Evolutionary conservation across 2,113 vertebrate genomes (phyloP).

Genomic region (Puntigrus tetrazona): DNA sequence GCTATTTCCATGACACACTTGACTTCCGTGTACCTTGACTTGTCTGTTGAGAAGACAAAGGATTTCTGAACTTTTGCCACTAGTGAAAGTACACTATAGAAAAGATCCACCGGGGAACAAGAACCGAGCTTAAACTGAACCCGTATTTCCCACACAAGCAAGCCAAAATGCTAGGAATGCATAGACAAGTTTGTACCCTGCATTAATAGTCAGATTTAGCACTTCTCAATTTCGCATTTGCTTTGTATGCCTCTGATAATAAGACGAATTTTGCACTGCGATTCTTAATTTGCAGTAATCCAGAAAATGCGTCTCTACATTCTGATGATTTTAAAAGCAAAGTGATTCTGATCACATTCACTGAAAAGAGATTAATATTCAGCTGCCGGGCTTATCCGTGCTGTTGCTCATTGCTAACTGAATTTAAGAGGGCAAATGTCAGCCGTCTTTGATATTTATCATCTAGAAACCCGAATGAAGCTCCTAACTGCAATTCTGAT

Average conservation of each 20-base stretch:
- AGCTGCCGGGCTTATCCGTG: background rate
- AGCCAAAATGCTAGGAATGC: background rate
- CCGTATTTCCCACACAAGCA: background rate
- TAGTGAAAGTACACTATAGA: conserved; percentile 6
- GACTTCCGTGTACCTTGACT: conserved; percentile 29
- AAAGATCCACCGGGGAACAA: background rate
- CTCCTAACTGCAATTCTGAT: background rate
- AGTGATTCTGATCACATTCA: conserved; percentile 30
- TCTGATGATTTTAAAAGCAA: conserved; percentile 21
- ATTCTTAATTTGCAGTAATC: conserved; percentile 37
- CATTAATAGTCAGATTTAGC: background rate
- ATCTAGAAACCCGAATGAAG: background rate
- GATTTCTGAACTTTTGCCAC: conserved; percentile 5
- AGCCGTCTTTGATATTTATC: conserved; percentile 15
- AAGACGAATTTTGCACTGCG: background rate
- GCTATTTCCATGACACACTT: conserved; percentile 37
- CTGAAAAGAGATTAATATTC: conserved; percentile 39
- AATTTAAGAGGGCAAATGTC: conserved; percentile 42
- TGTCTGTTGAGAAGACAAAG: conserved; percentile 34
- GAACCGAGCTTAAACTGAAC: background rate
- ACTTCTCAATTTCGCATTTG: conserved; percentile 1
- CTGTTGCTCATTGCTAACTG: conserved; percentile 23
- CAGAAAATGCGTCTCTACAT: background rate
- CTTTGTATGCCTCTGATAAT: background rate
- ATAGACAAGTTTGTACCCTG: background rate